phyloP scores from a whole-genome alignment of 2,797 vertebrate genomes.

The Vespertilio murinus region DNA sequence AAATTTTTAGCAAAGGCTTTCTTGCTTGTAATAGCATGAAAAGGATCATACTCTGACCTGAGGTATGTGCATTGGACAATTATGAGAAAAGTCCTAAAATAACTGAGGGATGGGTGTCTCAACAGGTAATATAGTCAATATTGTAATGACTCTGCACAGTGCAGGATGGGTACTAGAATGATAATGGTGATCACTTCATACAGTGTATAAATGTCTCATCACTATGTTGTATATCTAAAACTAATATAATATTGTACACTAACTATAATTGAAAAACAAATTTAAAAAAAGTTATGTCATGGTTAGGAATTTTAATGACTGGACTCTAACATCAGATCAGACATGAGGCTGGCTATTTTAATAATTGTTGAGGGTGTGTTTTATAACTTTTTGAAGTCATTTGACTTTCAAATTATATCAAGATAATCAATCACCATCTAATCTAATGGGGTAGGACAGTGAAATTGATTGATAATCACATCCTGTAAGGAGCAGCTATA shows the following conservation, averaged over 20 bases:
- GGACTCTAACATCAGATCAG: neutral
- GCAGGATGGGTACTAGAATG: neutral
- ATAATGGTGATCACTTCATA: neutral
- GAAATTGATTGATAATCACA: neutral
- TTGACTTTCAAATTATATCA: conserved; percentile 7
- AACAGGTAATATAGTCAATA: neutral
- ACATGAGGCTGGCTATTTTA: neutral
- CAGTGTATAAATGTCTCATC: neutral
- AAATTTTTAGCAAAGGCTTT: conserved; percentile 63
- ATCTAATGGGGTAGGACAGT: neutral
- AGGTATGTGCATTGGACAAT: neutral
- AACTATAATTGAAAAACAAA: neutral
- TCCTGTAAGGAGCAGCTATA: no score
- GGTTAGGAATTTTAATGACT: neutral
- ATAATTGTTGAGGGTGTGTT: neutral
- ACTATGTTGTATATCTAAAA: neutral
- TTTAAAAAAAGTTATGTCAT: neutral
- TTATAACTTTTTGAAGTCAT: neutral
- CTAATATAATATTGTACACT: neutral
- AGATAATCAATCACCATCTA: neutral
- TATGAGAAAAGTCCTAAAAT: conserved; percentile 9
- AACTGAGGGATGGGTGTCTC: neutral
- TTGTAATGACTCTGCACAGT: neutral
- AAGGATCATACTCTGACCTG: conserved; percentile 16
- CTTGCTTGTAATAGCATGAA: conserved; percentile 47